phyloP scores from a whole-genome alignment of 2,797 vertebrate species.

The Peromyscus attwateri region DNA sequence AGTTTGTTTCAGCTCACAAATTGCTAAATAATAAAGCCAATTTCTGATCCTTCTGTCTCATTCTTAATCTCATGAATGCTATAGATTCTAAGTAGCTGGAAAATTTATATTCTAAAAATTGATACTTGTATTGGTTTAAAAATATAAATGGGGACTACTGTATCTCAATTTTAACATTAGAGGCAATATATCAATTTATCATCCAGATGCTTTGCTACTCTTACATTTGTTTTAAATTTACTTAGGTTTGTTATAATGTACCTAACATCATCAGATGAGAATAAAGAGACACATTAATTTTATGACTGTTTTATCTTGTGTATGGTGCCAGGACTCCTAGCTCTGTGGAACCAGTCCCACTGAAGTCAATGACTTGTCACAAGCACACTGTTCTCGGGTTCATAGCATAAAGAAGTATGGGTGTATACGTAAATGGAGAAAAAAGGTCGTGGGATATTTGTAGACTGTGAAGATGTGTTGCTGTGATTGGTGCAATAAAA shows the following conservation, averaged over 20 bases:
- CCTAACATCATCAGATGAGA: not conserved
- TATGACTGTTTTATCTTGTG: not conserved
- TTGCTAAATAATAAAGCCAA: not conserved
- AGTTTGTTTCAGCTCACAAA: not conserved
- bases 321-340: not conserved
- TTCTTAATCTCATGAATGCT: not conserved
- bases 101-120: slow-evolving; percentile 26
- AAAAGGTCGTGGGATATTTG: not conserved
- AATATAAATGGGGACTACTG: not conserved
- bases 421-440: not conserved
- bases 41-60: not conserved
- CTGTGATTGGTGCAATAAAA: not conserved
- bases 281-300: not conserved
- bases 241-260: not conserved
- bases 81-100: not conserved
- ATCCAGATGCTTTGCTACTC: not conserved
- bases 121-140: slow-evolving; percentile 17
- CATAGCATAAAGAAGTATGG: not conserved
- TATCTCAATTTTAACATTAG: slow-evolving; percentile 28
- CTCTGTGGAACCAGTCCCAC: not conserved
- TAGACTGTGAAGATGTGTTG: not conserved
- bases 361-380: not conserved
- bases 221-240: slow-evolving; percentile 18
- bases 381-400: not conserved
- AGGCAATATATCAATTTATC: not conserved